Evolutionary conservation across 2,797 vertebrate genomes (phyloP).

Genomic region (Sebastiscus tertius): DNA sequence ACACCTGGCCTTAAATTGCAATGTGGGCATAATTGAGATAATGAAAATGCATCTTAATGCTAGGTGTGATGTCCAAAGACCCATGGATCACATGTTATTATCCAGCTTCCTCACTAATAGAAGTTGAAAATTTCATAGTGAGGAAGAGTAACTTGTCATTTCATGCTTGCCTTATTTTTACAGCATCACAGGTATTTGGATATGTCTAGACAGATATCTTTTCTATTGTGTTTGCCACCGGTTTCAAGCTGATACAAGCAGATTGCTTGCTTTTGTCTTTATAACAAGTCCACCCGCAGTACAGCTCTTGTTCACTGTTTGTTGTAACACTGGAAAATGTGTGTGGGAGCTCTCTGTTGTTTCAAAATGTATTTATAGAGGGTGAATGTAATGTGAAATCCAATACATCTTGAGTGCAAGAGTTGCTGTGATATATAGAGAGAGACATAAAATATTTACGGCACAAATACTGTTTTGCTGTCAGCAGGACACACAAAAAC

Average conservation of each 20-base stretch:
- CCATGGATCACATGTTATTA: background rate
- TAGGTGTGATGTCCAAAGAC: background rate
- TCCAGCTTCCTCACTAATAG: background rate
- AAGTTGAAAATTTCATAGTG: background rate
- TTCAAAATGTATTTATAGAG: background rate
- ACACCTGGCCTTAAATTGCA: background rate
- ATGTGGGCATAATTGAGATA: background rate
- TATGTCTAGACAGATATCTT: background rate
- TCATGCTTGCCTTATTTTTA: background rate
- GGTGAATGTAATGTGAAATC: background rate
- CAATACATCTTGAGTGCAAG: background rate
- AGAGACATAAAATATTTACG: background rate
- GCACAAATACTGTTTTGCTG: background rate
- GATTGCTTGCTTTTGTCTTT: background rate
- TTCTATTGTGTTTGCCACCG: rapidly evolving
- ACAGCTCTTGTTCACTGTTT: background rate
- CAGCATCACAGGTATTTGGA: background rate
- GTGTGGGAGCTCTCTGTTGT: background rate
- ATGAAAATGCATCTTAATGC: background rate
- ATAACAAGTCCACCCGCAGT: too few relatives aligned
- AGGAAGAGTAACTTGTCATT: background rate
- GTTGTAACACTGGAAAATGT: background rate
- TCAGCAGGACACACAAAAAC: background rate
- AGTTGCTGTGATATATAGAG: background rate
- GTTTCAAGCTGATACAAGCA: background rate